Evolutionary conservation across 1,140 invertebrate species (phyloP).

Genomic region (Probaryconus sp.): DNA sequence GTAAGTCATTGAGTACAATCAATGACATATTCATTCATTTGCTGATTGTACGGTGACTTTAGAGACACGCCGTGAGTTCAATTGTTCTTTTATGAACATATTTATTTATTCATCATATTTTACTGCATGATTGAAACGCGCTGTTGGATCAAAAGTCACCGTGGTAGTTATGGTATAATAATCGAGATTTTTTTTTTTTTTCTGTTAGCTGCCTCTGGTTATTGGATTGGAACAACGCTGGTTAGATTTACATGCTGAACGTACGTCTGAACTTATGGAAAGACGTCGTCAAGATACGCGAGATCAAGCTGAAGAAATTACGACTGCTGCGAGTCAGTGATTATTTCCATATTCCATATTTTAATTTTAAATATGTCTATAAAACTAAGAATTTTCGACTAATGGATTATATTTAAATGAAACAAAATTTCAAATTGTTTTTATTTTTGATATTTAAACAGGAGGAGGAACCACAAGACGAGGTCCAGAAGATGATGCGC

Average conservation of each 20-base stretch:
- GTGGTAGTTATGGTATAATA: slow-evolving; percentile 18
- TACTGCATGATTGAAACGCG: slow-evolving; percentile 29
- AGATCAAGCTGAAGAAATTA: slow-evolving; percentile 95
- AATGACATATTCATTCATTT: not conserved
- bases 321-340: slow-evolving; percentile 81
- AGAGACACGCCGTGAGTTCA: slow-evolving; percentile 35
- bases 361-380: slow-evolving; percentile 11
- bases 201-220: slow-evolving; percentile 86
- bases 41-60: slow-evolving; percentile 52
- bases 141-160: slow-evolving; percentile 52
- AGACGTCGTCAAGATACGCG: slow-evolving; percentile 92
- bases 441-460: slow-evolving; percentile 56
- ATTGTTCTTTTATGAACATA: too few species aligned
- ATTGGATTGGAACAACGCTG: slow-evolving; percentile 88
- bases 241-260: slow-evolving; percentile 84
- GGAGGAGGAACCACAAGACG: slow-evolving; percentile 76
- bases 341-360: slow-evolving; percentile 52
- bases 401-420: not conserved
- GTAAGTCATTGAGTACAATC: slow-evolving; percentile 28
- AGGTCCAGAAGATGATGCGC: slow-evolving; percentile 83
- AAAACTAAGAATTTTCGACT: slow-evolving; percentile 5
- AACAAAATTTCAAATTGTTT: too few species aligned
- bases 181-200: slow-evolving; percentile 59
- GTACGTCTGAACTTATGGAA: slow-evolving; percentile 86
- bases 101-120: slow-evolving; percentile 2